Evolutionary conservation across 2,888 invertebrate genomes (phyloP), one percentile per base, ranked within the genome.

Genomic region (Hedychridium roseum): DNA sequence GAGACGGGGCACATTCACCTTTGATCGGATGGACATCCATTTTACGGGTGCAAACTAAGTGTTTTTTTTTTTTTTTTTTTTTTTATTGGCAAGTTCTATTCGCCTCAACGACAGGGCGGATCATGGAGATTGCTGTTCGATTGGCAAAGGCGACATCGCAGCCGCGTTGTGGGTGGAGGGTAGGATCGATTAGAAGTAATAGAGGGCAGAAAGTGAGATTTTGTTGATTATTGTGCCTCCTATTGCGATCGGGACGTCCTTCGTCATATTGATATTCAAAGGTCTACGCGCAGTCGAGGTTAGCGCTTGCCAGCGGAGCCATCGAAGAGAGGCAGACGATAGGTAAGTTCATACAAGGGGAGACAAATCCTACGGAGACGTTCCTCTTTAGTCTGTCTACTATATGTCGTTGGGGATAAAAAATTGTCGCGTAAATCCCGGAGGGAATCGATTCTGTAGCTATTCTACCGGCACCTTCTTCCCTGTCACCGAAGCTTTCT

Each of bases 401-500:
- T 54, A 51, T 54, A 36, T 34, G 30, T 54, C 47, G 50, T 52
- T 42, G 50, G 42, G 39, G 57, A 50, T 65, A 67, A 67, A 67
- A 67, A 67, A 67, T 67, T 60, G 65, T 38, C 50, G 54, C 63
- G 65, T 67, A 67, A 67, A 67, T 67, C 61, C 56, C 54, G 44
- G 36, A 47, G 51, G 57, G 59, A 67, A 67, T 67, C 67, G 65
- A 67, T 64, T 23, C 23, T 23, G 5, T 38, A 14, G n/a, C n/a
- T 41, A 16, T 37, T 32, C 32, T 23, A 14, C 27, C 28, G 39
- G 16, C 6, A 6, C 41, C 9, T 11, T 28, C 30, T 30, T n/a
- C 5, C 14, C 39, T 14, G 31, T 47, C 40, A 42, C 37, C 40
- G 18, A 26, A 17, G 21, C 27, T 7, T n/a, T 32, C 28, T 38